Evolutionary conservation across 1,140 invertebrate genomes (phyloP), one percentile per base, ranked within the genome.

Genomic region (Drosophila sechellia): DNA sequence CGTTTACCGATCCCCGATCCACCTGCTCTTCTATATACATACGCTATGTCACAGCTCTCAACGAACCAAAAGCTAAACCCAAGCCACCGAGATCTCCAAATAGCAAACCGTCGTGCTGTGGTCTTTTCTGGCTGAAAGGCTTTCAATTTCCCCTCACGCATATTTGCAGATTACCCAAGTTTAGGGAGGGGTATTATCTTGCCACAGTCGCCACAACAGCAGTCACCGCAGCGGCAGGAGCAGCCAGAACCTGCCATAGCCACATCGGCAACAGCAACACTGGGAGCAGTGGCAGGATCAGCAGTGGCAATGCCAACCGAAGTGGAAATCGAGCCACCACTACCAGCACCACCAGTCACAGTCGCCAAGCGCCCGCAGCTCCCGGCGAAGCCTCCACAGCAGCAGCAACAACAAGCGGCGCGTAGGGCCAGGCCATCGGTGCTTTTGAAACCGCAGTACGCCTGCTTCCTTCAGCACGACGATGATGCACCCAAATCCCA

Each of bases 101-200:
- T 35, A 52, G 49, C 27, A 50, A 49, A 27, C 13, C 25, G 27
- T n/a, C 46, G 46, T 49, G 46, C 25, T 31, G 1, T 25, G 31
- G 31, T 52, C 15, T 20, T 35, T 52, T 35, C 49, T 20, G 76
- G 68, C 71, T 75, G 45, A 56, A 76, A 56, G 63, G 68, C 66
- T 65, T 74, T 74, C 66, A 57, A 81, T 78, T 77, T 73, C 61
- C 69, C 58, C 73, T 83, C 39, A 89, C 43, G 69, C 74, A 89
- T 91, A 85, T 90, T 91, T 91, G 77, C 90, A 91, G 90, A 91
- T 91, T 91, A 81, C 90, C 90, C 90, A 91, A 91, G 72, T 78
- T 81, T 91, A 91, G 86, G 70, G 83, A 91, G 70, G 90, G 90
- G 86, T 91, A 91, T 86, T 90, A 91, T 89, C 55, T 90, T 84